Evolutionary conservation across 2,113 vertebrate genomes (phyloP).

Genomic region (Tyrannus savana): DNA sequence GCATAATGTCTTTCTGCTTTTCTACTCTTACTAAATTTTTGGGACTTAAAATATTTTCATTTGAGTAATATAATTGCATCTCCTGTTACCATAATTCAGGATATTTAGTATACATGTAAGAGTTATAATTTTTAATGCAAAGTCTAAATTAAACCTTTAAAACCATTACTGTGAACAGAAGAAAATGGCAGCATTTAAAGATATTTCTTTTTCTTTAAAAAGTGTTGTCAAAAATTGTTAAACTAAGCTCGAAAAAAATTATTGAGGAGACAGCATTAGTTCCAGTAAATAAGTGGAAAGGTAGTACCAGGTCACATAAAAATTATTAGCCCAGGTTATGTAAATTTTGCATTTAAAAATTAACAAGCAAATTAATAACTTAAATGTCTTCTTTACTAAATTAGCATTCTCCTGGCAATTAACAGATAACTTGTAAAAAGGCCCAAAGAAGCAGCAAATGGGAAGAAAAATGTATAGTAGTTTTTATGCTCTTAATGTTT

Average conservation of each 20-base stretch:
- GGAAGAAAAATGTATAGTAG: not conserved
- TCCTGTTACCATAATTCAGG: not conserved
- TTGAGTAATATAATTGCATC: not conserved
- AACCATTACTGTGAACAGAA: not conserved
- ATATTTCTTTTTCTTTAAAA: not conserved
- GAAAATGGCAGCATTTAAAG: not conserved
- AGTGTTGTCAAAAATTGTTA: not conserved
- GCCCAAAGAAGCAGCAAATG: not conserved
- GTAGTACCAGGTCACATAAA: not conserved
- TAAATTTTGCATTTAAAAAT: not conserved
- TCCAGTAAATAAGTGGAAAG: not conserved
- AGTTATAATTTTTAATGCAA: not conserved
- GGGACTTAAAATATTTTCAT: not conserved
- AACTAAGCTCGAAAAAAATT: not conserved
- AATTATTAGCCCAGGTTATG: not conserved
- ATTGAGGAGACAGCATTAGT: not conserved
- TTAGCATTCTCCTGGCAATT: not conserved
- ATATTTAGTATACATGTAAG: not conserved
- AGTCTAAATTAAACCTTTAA: not conserved
- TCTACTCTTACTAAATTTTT: not conserved
- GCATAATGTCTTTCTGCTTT: not conserved
- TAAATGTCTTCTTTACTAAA: not conserved
- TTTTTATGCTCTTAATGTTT: not conserved
- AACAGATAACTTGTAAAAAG: not conserved
- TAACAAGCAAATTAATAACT: not conserved